phyloP scores from a whole-genome alignment of 2,797 vertebrate genomes.

The Merluccius polli region DNA sequence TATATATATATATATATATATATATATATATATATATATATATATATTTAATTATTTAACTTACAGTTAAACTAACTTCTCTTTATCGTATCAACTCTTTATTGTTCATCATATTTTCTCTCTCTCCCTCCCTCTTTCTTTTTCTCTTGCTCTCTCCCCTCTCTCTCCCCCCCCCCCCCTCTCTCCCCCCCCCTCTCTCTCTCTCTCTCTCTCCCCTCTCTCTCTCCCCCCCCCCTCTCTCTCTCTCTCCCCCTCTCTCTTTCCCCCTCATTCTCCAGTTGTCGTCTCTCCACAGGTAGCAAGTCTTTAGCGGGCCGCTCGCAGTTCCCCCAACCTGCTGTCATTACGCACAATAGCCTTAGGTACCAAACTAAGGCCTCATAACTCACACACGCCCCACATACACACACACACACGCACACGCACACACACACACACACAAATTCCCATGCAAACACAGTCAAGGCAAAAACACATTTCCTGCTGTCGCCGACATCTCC shows the following conservation, averaged over 20 bases:
- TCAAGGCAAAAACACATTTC: constrained; percentile 96
- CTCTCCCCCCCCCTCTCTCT: neutral
- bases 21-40: neutral
- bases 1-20: neutral
- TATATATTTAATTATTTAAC: neutral
- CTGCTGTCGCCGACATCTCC: constrained; percentile 97
- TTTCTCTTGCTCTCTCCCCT: neutral
- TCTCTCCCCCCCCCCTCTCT: constrained; percentile 18
- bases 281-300: constrained; percentile 75
- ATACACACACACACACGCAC: constrained; percentile 65
- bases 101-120: constrained; percentile 6
- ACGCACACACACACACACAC: constrained; percentile 70
- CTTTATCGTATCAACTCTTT: neutral
- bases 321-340: constrained; percentile 73
- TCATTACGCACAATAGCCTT: constrained; percentile 85
- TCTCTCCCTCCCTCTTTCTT: neutral
- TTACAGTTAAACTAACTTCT: neutral
- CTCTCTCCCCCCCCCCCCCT: constrained; percentile 37
- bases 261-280: constrained; percentile 28
- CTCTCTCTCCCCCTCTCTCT: constrained; percentile 38
- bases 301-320: constrained; percentile 72
- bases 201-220: neutral
- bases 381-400: constrained; percentile 88
- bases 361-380: constrained; percentile 86
- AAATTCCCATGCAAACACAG: constrained; percentile 92